Evolutionary conservation across 2,888 invertebrate species (phyloP).

Genomic region (Athalia circularis): DNA sequence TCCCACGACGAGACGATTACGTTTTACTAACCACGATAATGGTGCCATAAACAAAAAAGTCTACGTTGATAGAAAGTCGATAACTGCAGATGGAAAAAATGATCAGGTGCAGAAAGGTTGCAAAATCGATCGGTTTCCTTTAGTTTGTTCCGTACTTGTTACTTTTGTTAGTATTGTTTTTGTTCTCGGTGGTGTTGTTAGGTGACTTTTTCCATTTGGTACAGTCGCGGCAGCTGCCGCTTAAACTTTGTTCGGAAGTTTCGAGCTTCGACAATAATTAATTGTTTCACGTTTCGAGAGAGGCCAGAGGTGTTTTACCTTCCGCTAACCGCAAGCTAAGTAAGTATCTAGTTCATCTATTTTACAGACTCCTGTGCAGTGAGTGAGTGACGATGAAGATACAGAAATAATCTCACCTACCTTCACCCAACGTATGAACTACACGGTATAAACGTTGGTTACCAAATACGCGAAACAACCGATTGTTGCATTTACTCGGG

Average conservation of each 20-base stretch:
- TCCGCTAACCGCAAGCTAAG: constrained; percentile 5
- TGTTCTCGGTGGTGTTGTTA: background rate
- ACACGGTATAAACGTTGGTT: too few species aligned
- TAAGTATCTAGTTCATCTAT: constrained; percentile 36
- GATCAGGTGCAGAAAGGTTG: background rate
- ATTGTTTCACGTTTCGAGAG: constrained; percentile 27
- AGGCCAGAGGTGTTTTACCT: constrained; percentile 9
- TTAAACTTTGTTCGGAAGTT: constrained; percentile 28
- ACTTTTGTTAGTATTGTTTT: constrained; percentile 27
- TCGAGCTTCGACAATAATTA: constrained; percentile 37
- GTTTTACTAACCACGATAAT: too few species aligned
- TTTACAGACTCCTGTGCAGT: background rate
- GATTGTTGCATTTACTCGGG: background rate
- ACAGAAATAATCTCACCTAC: too few species aligned
- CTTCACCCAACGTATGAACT: too few species aligned
- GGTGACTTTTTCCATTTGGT: background rate
- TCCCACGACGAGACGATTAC: too few species aligned
- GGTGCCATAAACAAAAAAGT: too few species aligned
- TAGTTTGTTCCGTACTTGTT: constrained; percentile 19
- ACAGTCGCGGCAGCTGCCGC: constrained; percentile 30
- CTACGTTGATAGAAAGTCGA: too few species aligned
- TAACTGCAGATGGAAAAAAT: too few species aligned
- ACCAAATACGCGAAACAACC: constrained; percentile 1
- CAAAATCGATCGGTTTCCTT: background rate
- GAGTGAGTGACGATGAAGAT: too few species aligned